Evolutionary conservation across 2,888 invertebrate species (phyloP).

Genomic region (Papilio gigon): DNA sequence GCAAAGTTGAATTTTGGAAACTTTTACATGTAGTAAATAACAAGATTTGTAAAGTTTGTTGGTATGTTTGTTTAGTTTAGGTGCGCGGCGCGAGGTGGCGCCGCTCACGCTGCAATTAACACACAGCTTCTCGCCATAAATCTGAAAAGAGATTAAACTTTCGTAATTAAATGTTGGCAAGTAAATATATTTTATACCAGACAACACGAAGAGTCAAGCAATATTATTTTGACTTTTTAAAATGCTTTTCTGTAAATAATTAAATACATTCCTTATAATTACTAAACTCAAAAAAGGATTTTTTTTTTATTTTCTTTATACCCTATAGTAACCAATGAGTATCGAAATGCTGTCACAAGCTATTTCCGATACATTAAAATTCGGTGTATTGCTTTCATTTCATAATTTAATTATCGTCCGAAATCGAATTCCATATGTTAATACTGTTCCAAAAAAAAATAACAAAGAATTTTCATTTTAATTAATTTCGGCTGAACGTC

Average conservation of each 20-base stretch:
- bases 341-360: too few species aligned
- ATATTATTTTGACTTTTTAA: neutral
- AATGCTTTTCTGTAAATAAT: neutral
- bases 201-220: constrained; percentile 9
- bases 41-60: constrained; percentile 10
- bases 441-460: neutral
- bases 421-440: neutral
- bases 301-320: too few species aligned
- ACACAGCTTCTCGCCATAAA: constrained; percentile 32
- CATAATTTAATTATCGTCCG: neutral
- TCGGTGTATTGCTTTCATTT: neutral
- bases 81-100: constrained; percentile 1
- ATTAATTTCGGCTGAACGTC: constrained; percentile 12
- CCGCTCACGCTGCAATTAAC: constrained; percentile 38
- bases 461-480: constrained; percentile 14
- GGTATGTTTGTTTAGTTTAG: constrained; percentile 7
- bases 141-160: constrained; percentile 39
- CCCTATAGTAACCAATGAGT: too few species aligned
- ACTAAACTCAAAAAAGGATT: too few species aligned
- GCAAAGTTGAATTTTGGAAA: constrained; percentile 4
- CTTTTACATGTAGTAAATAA: neutral
- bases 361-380: neutral
- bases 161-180: constrained; percentile 40
- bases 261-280: too few species aligned
- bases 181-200: constrained; percentile 33